Percentiles rank a stretch among this genome's conserved stretches.
Conservation (phyloP, 2,797 vertebrate species). For the Merluccius polli region DNA sequence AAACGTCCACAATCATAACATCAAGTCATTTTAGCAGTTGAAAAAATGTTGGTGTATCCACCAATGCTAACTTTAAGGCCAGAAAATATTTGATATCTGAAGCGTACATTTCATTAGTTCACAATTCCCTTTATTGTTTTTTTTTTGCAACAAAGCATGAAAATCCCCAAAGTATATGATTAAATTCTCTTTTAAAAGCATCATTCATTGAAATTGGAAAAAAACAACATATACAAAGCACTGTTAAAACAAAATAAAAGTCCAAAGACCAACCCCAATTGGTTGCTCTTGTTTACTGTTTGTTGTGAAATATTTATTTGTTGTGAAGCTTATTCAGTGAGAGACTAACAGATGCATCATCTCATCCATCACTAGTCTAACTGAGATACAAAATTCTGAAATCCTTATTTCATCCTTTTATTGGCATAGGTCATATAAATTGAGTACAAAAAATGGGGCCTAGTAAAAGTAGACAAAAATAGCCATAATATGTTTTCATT, state of each 20-base stretch:
- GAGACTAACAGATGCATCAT: neutral
- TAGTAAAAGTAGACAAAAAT: neutral
- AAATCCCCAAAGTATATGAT: conserved; percentile 15
- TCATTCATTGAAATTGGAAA: conserved; percentile 23
- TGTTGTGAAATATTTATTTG: neutral
- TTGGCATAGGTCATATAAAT: neutral
- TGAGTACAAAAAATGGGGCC: neutral
- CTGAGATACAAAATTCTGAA: neutral
- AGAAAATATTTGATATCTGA: neutral
- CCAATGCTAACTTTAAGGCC: neutral
- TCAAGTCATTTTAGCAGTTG: neutral
- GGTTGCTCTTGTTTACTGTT: neutral
- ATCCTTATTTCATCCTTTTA: neutral
- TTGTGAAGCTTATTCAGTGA: neutral
- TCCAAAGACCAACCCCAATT: neutral
- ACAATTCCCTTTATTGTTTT: conserved; percentile 19
- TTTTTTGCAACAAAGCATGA: conserved; percentile 28
- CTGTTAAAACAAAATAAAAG: neutral
- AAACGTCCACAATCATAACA: no score
- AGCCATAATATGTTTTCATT: neutral
- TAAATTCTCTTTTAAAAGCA: conserved; percentile 34
- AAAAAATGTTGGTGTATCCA: neutral
- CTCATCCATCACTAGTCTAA: neutral
- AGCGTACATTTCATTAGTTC: conserved; percentile 29
- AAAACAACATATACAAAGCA: neutral